Base-by-base conservation (phyloP, 2,888 invertebrate genomes). In the Patella depressa region DNA sequence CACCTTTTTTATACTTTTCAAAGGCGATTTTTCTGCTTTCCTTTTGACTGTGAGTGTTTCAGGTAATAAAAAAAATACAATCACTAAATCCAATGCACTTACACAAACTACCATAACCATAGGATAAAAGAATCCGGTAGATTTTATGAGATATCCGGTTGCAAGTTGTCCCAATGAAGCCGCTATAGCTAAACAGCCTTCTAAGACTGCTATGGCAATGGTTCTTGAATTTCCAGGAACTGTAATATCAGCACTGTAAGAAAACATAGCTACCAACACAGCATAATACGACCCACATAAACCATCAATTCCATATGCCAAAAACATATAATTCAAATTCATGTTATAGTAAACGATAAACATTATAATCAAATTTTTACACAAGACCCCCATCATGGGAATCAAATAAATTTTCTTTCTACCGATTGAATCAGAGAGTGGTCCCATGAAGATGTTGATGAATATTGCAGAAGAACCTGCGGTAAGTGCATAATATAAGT, bases 191-290 rank as follows among this genome's bases (percentile, higher is more conserved):
- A 81, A 59, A 0, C 79, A 79, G 0, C 80, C n/a, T 55, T 83
- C 82, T n/a, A 83, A 75, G 11, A 82, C 12, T 4, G 80, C 78
- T 24, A 84, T 76, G 7, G 77, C 82, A 29, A 81, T 59, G 2
- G 83, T 80, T 53, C 85, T 70, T 24, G 76, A 69, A 55, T 82
- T 84, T 3, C 82, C 83, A 4, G 53, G 73, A 24, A 53, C 19
- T 3, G 85, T 84, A n/a, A 83, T 77, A 72, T 85, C 85, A 12
- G 83, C 80, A 15, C 78, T 72, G 59, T 82, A 84, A 0, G 80
- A 71, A 59, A 75, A 83, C 0, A 74, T 70, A 9, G 80, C 76
- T 19, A 81, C 77, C 12, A 84, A 69, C 4, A 80, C 79, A 19
- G 73, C 78, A 24, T 78, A 80, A 14, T 81, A 73, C 24, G 79